Base-by-base conservation (phyloP, 2,888 invertebrate genomes). In the Andrena bucephala region DNA sequence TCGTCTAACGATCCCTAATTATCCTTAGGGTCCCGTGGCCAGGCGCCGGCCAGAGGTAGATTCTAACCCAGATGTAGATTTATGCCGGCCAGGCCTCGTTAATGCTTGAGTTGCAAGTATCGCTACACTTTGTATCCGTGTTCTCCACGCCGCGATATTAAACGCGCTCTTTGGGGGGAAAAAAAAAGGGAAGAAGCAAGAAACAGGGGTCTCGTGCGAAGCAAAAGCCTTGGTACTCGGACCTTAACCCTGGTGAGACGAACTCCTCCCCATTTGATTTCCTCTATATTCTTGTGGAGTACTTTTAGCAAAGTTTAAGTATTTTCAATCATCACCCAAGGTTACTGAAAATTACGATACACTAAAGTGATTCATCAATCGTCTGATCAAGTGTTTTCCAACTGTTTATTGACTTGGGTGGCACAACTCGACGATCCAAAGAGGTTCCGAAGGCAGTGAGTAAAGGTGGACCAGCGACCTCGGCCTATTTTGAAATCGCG, bases 1-100 rank as follows among this genome's bases (percentile, higher is more conserved):
- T 79, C 81, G 62, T 76, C 76, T 87, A 86, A 88, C 83, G 87
- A 89, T 85, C 84, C 83, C 77, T 85, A 87, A 89, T 85, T 88
- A 88, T 85, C 79, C 71, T 31, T 59, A 62, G 42, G 70, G 71
- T 76, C 71, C 66, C 74, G 77, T 59, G 76, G 68, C 52, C 65
- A 65, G 68, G 57, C 65, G 77, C 79, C 71, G 72, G 42, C 70
- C 73, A 65, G 66, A 82, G 69, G 68, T 75, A 65, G 62, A 76
- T 83, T 85, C 65, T 73, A 81, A 76, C 68, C 69, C 48, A 70
- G 81, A 85, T 81, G 76, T 71, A 71, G 77, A 82, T 79, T 84
- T 77, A 81, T 83, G 84, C 84, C 59, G 68, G 68, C 59, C 78
- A 36, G 29, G 77, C 69, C 82, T 86, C 62, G 82, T 84, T 86